Evolutionary conservation across 2,888 invertebrate species (phyloP).

Genomic region (Amiota minor): DNA sequence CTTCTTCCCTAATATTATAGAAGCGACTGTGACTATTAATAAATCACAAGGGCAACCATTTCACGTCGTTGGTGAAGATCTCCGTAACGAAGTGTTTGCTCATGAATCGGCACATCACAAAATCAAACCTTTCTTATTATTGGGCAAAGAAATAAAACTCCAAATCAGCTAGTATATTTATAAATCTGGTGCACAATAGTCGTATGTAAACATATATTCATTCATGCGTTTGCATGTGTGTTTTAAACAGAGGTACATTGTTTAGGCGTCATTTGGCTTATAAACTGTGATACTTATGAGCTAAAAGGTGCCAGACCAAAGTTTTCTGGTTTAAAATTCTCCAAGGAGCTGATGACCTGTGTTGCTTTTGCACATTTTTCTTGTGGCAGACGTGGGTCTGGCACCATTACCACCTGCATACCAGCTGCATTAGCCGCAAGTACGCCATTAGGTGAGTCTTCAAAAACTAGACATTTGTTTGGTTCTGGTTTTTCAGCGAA

Average conservation of each 20-base stretch:
- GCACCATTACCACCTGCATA: constrained; percentile 91
- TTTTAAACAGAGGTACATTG: constrained; percentile 34
- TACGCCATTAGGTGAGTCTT: constrained; percentile 94
- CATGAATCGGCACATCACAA: too few relatives aligned
- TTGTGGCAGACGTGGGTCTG: constrained; percentile 77
- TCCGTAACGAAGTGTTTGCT: too few relatives aligned
- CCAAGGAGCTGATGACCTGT: constrained; percentile 81
- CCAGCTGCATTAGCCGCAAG: constrained; percentile 84
- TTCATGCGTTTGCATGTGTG: constrained; percentile 9
- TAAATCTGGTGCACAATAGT: too few relatives aligned
- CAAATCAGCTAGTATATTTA: too few relatives aligned
- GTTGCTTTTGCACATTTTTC: constrained; percentile 78
- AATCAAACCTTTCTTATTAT: too few relatives aligned
- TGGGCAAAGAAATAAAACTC: too few relatives aligned
- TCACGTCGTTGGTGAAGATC: too few relatives aligned
- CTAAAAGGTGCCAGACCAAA: constrained; percentile 87
- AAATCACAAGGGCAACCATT: too few relatives aligned
- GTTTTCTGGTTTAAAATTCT: constrained; percentile 85
- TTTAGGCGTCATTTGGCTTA: constrained; percentile 15
- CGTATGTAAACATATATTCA: neutral
- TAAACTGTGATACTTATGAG: constrained; percentile 44
- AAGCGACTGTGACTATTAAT: too few relatives aligned
- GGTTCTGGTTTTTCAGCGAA: constrained; percentile 81
- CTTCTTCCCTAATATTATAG: too few relatives aligned
- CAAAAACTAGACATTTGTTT: constrained; percentile 84